Conservation (phyloP, 2,888 invertebrate genomes). For the Trissolcus brochymenae region DNA sequence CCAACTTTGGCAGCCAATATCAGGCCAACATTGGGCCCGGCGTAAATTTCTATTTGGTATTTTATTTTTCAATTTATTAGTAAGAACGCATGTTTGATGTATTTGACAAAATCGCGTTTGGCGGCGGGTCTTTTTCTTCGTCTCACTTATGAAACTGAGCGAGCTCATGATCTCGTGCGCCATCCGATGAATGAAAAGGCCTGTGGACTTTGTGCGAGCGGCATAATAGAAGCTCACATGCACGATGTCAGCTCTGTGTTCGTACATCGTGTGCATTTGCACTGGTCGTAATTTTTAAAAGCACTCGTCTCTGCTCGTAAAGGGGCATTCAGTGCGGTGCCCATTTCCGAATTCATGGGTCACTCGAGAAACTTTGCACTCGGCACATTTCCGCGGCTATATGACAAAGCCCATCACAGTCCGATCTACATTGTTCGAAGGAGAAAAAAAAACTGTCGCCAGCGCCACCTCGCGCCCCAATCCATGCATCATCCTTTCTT, state of each 20-base stretch:
- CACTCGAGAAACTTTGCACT: constrained; percentile 42
- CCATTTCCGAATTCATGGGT: constrained; percentile 47
- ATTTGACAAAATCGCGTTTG: no score
- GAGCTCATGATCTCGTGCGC: constrained; percentile 26
- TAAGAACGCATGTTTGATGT: no score
- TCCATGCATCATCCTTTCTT: constrained; percentile 9
- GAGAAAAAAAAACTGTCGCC: constrained; percentile 3
- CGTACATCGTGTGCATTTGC: constrained; percentile 28
- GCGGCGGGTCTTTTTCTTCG: no score
- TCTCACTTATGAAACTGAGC: constrained; percentile 24
- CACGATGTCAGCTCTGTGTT: constrained; percentile 18
- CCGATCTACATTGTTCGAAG: constrained; percentile 11
- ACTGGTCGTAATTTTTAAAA: constrained; percentile 32
- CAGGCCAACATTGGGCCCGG: no score
- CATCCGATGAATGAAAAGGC: constrained; percentile 51
- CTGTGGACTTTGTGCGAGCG: constrained; percentile 40
- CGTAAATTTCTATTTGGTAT: no score
- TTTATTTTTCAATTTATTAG: no score
- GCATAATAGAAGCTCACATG: constrained; percentile 36
- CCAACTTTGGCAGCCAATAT: no score
- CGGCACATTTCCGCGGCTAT: constrained; percentile 29
- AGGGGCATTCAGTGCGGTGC: constrained; percentile 33
- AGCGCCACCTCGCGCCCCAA: constrained; percentile 12
- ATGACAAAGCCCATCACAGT: constrained; percentile 5
- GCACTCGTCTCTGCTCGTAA: constrained; percentile 39